Percentiles rank a stretch among this genome's conserved stretches.
These are phyloP conservation scores for Gibbula magus DNA, from an alignment of 2,888 invertebrate species.

Conservation along the genomic window DNA sequence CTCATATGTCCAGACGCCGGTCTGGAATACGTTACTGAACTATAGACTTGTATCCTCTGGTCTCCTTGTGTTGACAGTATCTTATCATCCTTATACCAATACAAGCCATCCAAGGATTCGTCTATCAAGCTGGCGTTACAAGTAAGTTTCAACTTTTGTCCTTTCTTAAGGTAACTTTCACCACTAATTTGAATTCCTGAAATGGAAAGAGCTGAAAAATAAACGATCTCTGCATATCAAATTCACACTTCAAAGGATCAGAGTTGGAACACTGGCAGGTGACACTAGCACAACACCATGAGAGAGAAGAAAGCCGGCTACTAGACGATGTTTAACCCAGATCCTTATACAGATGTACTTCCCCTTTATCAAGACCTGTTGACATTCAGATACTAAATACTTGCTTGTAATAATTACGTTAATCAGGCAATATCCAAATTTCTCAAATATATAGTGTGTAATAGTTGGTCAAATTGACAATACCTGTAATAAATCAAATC, in stretches of 20 bases:
- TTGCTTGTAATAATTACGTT: too few species aligned
- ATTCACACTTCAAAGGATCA: not conserved
- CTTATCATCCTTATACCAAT: conserved; percentile 37
- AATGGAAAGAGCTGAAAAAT: conserved; percentile 20
- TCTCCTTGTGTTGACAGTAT: conserved; percentile 25
- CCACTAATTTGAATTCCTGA: conserved; percentile 48
- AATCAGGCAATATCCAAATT: too few species aligned
- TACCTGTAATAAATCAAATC: too few species aligned
- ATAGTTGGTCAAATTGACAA: too few species aligned
- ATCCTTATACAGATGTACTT: not conserved
- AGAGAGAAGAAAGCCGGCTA: not conserved
- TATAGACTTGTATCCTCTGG: conserved; percentile 43
- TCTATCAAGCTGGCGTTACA: conserved; percentile 52
- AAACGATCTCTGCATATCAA: conserved; percentile 19
- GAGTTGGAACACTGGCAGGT: not conserved
- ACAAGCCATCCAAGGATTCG: conserved; percentile 34
- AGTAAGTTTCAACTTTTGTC: conserved; percentile 41
- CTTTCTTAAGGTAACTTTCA: conserved; percentile 41
- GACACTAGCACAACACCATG: not conserved
- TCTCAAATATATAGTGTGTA: too few species aligned
- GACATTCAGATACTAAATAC: too few species aligned
- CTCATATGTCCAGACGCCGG: conserved; percentile 41
- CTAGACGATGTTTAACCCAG: not conserved
- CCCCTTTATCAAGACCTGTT: not conserved
- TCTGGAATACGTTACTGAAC: conserved; percentile 40